phyloP scores from a whole-genome alignment of 2,888 invertebrate species.

The Malacosoma neustria region DNA sequence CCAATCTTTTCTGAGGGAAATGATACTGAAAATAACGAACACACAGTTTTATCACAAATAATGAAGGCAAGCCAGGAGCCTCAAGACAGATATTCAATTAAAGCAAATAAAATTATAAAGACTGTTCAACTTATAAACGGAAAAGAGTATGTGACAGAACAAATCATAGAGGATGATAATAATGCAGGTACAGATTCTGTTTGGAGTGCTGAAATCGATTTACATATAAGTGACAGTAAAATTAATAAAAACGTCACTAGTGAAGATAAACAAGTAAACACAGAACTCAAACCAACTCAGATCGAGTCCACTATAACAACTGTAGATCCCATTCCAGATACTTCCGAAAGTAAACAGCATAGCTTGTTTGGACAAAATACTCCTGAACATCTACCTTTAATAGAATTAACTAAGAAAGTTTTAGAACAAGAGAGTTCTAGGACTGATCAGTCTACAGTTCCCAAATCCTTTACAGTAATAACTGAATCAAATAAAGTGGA shows the following conservation, averaged over 20 bases:
- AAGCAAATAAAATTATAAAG: conserved; percentile 30
- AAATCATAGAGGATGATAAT: conserved; percentile 79
- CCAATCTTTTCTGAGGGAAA: too few species aligned
- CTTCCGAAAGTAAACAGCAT: too few species aligned
- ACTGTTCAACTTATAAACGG: conserved; percentile 83
- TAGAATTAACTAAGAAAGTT: conserved; percentile 22
- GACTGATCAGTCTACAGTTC: conserved; percentile 8
- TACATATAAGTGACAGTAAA: conserved; percentile 22
- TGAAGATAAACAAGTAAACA: not conserved
- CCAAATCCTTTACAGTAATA: conserved; percentile 5
- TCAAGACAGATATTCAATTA: too few species aligned
- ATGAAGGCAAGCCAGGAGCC: too few species aligned
- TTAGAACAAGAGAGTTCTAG: conserved; percentile 24
- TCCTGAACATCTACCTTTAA: too few species aligned
- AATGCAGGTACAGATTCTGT: conserved; percentile 38
- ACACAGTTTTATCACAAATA: too few species aligned
- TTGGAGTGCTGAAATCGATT: conserved; percentile 35
- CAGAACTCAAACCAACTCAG: too few species aligned
- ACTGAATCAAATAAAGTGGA: not conserved
- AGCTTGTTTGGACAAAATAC: too few species aligned
- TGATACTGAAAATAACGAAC: too few species aligned
- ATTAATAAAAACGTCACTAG: not conserved
- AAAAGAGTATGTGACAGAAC: conserved; percentile 83
- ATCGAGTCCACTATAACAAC: too few species aligned
- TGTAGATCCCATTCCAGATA: too few species aligned